Conservation (phyloP, 2,797 vertebrate genomes). For the Luscinia luscinia region DNA sequence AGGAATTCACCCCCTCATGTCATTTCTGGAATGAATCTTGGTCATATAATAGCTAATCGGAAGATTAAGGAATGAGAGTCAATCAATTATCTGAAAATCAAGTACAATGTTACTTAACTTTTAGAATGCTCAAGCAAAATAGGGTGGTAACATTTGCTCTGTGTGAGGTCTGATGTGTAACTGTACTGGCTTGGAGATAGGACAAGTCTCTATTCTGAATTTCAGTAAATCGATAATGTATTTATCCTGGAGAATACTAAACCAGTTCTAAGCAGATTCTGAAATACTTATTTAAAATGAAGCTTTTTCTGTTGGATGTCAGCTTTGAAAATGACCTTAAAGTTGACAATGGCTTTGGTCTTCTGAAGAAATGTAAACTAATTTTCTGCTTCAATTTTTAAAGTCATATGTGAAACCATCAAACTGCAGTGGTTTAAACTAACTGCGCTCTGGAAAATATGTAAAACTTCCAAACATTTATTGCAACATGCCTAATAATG, state of each 20-base stretch:
- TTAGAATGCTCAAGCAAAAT: slow-evolving; percentile 78
- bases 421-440: slow-evolving; percentile 70
- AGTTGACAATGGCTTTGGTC: slow-evolving; percentile 66
- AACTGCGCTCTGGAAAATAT: slow-evolving; percentile 73
- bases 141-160: slow-evolving; percentile 89
- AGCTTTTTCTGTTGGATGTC: slow-evolving; percentile 13
- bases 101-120: slow-evolving; percentile 87
- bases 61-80: slow-evolving; percentile 89
- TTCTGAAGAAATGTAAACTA: slow-evolving; percentile 70
- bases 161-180: slow-evolving; percentile 97
- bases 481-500: slow-evolving; percentile 74
- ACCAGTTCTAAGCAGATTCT: slow-evolving; percentile 74
- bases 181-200: slow-evolving; percentile 93
- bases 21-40: slow-evolving; percentile 79
- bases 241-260: slow-evolving; percentile 89
- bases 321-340: slow-evolving; percentile 52
- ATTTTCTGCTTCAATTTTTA: slow-evolving; percentile 73
- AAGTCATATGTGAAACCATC: slow-evolving; percentile 68
- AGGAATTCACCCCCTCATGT: slow-evolving; percentile 77
- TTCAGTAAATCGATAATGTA: slow-evolving; percentile 91
- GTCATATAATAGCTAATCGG: slow-evolving; percentile 85
- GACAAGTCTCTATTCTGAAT: slow-evolving; percentile 89
- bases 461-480: slow-evolving; percentile 75
- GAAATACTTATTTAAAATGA: slow-evolving; percentile 55
- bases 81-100: slow-evolving; percentile 95